Evolutionary conservation across 2,113 vertebrate species (phyloP).

Genomic region (Percopsis transmontana): DNA sequence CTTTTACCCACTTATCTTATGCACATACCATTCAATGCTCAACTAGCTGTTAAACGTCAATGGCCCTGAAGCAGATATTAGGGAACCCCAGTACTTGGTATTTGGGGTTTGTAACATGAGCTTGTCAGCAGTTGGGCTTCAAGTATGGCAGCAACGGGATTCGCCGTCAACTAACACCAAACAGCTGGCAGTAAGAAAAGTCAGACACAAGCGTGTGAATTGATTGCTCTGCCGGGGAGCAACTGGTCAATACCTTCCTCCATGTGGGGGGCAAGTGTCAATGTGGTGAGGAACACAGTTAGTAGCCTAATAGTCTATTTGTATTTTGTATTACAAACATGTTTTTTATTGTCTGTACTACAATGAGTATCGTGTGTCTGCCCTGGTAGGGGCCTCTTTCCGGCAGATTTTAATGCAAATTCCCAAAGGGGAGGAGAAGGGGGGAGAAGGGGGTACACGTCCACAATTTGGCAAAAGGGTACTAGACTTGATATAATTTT

Average conservation of each 20-base stretch:
- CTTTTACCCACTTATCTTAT: too few relatives aligned
- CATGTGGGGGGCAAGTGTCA: not conserved
- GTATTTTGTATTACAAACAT: not conserved
- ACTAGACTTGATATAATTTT: too few relatives aligned
- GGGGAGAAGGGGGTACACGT: not conserved
- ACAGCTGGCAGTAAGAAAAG: slow-evolving; percentile 28
- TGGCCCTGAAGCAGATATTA: not conserved
- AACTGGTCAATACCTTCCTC: slow-evolving; percentile 9
- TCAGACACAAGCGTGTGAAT: slow-evolving; percentile 23
- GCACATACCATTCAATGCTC: too few relatives aligned
- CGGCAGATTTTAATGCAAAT: slow-evolving; percentile 28
- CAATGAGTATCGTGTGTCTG: not conserved
- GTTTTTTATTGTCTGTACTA: not conserved
- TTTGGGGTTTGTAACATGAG: slow-evolving; percentile 6
- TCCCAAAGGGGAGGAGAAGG: slow-evolving; percentile 9
- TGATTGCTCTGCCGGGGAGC: slow-evolving; percentile 30
- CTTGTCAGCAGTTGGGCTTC: slow-evolving; percentile 26
- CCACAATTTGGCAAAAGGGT: not conserved
- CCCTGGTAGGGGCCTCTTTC: slow-evolving; percentile 44
- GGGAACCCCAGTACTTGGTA: slow-evolving; percentile 10
- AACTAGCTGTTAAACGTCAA: too few relatives aligned
- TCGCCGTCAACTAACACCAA: too few relatives aligned
- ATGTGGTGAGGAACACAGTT: not conserved
- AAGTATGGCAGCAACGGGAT: slow-evolving; percentile 38
- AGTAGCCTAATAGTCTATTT: not conserved